phyloP scores from a whole-genome alignment of 2,797 vertebrate genomes.

The Galaxias olidus region DNA sequence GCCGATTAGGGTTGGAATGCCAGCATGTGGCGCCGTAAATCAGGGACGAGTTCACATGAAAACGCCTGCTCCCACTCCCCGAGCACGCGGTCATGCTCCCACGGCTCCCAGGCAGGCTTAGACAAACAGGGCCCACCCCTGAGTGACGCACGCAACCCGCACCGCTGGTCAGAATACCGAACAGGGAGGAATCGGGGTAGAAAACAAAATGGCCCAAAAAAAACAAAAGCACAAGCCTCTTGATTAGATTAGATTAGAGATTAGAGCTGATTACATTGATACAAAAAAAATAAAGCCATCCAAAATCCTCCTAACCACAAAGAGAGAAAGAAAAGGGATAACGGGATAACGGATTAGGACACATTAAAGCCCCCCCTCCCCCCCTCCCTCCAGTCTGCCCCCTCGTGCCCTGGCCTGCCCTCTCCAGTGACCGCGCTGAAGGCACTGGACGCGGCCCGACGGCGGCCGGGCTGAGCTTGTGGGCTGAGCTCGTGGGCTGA shows the following conservation, averaged over 20 bases:
- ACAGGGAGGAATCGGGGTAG: no score
- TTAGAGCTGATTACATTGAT: no score
- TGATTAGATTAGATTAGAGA: no score
- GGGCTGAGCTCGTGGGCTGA: no score
- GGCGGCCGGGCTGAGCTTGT: conserved; percentile 29
- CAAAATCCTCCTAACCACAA: no score
- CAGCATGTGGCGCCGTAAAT: conserved; percentile 61
- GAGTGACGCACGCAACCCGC: not conserved
- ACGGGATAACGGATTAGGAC: not conserved
- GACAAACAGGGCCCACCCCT: conserved; percentile 16
- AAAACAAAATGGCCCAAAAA: no score
- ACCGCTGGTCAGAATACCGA: no score
- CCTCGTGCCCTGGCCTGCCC: conserved; percentile 4
- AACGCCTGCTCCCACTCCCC: conserved; percentile 33
- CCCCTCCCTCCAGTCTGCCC: conserved; percentile 5
- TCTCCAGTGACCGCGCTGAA: conserved; percentile 11
- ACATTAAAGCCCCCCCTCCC: not conserved
- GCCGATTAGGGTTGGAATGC: conserved; percentile 51
- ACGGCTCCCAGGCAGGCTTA: not conserved
- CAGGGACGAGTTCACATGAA: conserved; percentile 58
- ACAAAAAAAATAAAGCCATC: no score
- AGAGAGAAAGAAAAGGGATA: no score
- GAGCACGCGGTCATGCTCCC: conserved; percentile 26
- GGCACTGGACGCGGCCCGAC: conserved; percentile 21
- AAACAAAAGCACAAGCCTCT: no score